Evolutionary conservation across 2,113 vertebrate genomes (phyloP).

Genomic region (Callipepla squamata): DNA sequence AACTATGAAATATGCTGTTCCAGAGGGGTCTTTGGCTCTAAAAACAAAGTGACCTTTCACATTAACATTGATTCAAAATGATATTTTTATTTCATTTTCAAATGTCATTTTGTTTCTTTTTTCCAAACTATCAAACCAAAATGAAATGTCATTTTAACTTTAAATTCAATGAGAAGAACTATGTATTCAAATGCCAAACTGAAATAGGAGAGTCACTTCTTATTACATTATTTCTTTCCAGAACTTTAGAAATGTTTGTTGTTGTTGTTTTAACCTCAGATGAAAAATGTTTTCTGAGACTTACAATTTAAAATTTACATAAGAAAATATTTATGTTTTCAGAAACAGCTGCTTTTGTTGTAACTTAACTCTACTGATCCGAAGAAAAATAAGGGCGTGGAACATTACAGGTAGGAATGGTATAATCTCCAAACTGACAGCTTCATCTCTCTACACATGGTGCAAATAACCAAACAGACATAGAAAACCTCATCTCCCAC

Average conservation of each 20-base stretch:
- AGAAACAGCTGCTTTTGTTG: background rate
- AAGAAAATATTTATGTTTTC: background rate
- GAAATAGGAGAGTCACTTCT: background rate
- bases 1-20: background rate
- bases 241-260: background rate
- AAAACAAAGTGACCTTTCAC: constrained; percentile 52
- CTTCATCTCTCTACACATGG: background rate
- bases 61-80: constrained; percentile 46
- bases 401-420: background rate
- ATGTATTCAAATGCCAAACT: constrained; percentile 25
- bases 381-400: background rate
- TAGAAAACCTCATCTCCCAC: fast-evolving
- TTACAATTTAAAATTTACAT: background rate
- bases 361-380: background rate
- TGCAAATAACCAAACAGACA: background rate
- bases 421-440: background rate
- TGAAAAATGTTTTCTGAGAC: background rate
- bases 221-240: background rate
- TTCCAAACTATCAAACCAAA: constrained; percentile 32
- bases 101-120: constrained; percentile 36
- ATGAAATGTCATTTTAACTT: constrained; percentile 31
- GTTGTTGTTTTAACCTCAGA: background rate
- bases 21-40: background rate
- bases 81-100: constrained; percentile 53
- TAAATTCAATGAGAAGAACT: constrained; percentile 19